Evolutionary conservation across 2,888 invertebrate genomes (phyloP).

Genomic region (Mechanitis messenoides): DNA sequence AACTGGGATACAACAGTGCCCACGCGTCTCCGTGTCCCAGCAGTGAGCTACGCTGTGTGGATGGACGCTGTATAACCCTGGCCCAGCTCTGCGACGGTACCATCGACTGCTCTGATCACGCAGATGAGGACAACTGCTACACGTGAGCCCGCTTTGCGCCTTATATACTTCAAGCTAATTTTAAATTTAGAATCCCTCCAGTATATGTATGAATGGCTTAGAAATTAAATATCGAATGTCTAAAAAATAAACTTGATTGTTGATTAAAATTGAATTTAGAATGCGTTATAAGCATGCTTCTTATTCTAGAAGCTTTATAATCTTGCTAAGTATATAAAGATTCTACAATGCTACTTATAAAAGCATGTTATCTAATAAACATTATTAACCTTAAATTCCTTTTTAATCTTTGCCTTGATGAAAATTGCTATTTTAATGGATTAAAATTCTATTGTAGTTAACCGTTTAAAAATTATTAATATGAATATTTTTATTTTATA

Average conservation of each 20-base stretch:
- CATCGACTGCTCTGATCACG: conserved; percentile 79
- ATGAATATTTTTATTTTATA: conserved; percentile 32
- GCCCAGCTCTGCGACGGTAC: conserved; percentile 79
- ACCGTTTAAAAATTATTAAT: conserved; percentile 8
- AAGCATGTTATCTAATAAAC: too few relatives aligned
- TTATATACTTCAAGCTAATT: not conserved
- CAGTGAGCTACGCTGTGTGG: conserved; percentile 78
- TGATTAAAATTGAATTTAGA: too few relatives aligned
- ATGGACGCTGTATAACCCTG: conserved; percentile 79
- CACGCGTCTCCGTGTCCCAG: conserved; percentile 71
- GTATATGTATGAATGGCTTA: not conserved
- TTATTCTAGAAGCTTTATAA: too few relatives aligned
- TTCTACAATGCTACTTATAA: too few relatives aligned
- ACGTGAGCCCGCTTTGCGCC: conserved; percentile 48
- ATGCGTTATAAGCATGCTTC: too few relatives aligned
- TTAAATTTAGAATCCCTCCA: not conserved
- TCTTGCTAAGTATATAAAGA: too few relatives aligned
- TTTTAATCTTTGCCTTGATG: too few relatives aligned
- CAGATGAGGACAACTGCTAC: conserved; percentile 79
- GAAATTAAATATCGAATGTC: too few relatives aligned
- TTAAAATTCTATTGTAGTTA: conserved; percentile 3
- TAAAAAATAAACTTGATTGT: too few relatives aligned
- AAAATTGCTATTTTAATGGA: too few relatives aligned
- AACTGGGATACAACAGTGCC: conserved; percentile 39
- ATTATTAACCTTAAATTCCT: too few relatives aligned